Evolutionary conservation across 2,888 invertebrate species (phyloP).

Genomic region (Oegoconia quadripuncta): DNA sequence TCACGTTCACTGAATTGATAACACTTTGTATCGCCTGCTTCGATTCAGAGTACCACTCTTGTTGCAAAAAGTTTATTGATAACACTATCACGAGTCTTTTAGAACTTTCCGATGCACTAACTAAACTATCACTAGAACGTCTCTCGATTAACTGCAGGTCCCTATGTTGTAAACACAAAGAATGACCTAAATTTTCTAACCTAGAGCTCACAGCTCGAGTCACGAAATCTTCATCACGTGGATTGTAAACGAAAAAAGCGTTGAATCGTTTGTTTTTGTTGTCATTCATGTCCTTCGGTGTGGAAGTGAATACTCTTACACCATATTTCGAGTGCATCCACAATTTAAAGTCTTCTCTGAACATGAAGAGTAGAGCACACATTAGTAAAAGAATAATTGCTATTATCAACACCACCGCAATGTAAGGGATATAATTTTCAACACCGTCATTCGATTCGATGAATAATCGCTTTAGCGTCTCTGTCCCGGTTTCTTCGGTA

Average conservation of each 20-base stretch:
- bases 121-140: conserved; percentile 74
- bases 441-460: conserved; percentile 82
- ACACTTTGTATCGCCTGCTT: conserved; percentile 89
- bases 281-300: conserved; percentile 74
- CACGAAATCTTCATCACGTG: conserved; percentile 86
- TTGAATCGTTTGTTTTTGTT: conserved; percentile 87
- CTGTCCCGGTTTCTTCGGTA: conserved; percentile 81
- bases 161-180: conserved; percentile 84
- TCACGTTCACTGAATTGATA: conserved; percentile 81
- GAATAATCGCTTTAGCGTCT: conserved; percentile 75
- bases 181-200: conserved; percentile 82
- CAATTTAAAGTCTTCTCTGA: conserved; percentile 86
- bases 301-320: conserved; percentile 84
- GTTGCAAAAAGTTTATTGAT: conserved; percentile 88
- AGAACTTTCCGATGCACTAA: conserved; percentile 79
- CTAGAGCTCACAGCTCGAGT: conserved; percentile 84
- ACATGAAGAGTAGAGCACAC: conserved; percentile 84
- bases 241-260: conserved; percentile 92
- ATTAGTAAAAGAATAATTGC: conserved; percentile 84
- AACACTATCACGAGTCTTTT: conserved; percentile 88
- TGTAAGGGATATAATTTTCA: conserved; percentile 86
- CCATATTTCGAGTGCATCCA: conserved; percentile 90
- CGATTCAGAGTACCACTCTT: conserved; percentile 92
- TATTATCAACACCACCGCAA: conserved; percentile 84
- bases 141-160: conserved; percentile 80